Evolutionary conservation across 2,888 invertebrate genomes (phyloP), one percentile per base, ranked within the genome.

Genomic region (Brachylomia viminalis): DNA sequence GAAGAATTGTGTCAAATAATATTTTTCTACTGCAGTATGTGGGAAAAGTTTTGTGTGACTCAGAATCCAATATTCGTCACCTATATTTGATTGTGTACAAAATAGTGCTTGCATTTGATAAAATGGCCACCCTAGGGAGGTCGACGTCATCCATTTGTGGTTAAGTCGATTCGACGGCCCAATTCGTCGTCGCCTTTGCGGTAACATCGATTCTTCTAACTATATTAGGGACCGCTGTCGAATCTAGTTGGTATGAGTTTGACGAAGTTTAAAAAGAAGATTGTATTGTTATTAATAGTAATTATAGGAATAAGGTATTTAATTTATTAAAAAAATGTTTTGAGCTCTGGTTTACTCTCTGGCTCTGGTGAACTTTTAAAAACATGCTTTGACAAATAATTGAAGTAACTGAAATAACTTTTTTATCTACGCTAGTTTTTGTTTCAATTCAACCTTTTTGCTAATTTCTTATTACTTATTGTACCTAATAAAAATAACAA

Each of bases 121-220:
- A 77, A 84, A 82, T 79, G 52, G 38, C 73, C 71, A 45, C 85
- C 77, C 72, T 75, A 30, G 75, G 68, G 86, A 87, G 74, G 73
- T 72, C 17, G 78, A 65, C 42, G 71, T 47, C 54, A 72, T 81
- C 78, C 76, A 77, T 85, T 87, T 85, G 85, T 54, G 85, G 83
- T 82, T 83, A 66, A 66, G 74, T 77, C 52, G 79, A 78, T 71
- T 75, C 68, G 62, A 77, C 70, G 69, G 75, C 70, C 75, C 72
- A 66, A 82, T 77, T 82, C 84, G 77, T 75, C 62, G 79, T 79
- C 78, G 74, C 71, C 64, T 78, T 78, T 84, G 84, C 75, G 84
- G 82, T 72, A 47, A 72, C 69, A 75, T 83, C 77, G 62, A 86
- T 83, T 85, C 75, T 13, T 30, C 64, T 86, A 84, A 83, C 83